phyloP scores from a whole-genome alignment of 2,888 invertebrate species.

The Hypomecis atomaria region DNA sequence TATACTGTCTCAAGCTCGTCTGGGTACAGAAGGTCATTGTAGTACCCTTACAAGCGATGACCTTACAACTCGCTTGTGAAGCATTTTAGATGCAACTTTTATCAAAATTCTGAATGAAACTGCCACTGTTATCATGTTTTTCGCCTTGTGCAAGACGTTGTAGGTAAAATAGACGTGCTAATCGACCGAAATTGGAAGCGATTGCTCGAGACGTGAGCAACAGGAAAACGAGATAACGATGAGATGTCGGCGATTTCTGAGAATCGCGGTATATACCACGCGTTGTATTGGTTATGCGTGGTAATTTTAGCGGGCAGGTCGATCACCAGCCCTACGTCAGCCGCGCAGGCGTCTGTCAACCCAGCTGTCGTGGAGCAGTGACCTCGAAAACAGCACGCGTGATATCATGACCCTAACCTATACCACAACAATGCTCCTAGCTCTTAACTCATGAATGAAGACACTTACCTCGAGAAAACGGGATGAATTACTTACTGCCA shows the following conservation, averaged over 20 bases:
- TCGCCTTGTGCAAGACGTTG: conserved; percentile 32
- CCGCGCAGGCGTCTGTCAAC: conserved; percentile 70
- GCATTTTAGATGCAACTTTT: conserved; percentile 4
- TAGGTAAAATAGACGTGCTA: conserved; percentile 15
- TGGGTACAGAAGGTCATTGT: conserved; percentile 23
- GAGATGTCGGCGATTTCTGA: conserved; percentile 47
- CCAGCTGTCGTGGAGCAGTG: conserved; percentile 78
- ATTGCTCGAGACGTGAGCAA: conserved; percentile 33
- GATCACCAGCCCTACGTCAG: conserved; percentile 75
- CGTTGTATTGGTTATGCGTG: conserved; percentile 49
- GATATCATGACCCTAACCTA: conserved; percentile 52
- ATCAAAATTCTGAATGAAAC: conserved; percentile 37
- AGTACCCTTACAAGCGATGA: conserved; percentile 5
- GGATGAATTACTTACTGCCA: conserved; percentile 56
- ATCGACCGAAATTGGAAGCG: conserved; percentile 23
- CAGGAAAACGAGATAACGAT: conserved; percentile 43
- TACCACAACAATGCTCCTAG: conserved; percentile 59
- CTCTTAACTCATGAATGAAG: conserved; percentile 50
- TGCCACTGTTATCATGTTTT: conserved; percentile 26
- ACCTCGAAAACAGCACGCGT: conserved; percentile 80
- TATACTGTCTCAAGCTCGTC: conserved; percentile 12
- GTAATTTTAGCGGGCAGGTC: conserved; percentile 76
- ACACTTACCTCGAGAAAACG: conserved; percentile 62
- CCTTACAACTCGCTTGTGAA: neutral
- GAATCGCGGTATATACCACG: conserved; percentile 42